Conservation (phyloP, 2,113 vertebrate species). For the Addax nasomaculatus region DNA sequence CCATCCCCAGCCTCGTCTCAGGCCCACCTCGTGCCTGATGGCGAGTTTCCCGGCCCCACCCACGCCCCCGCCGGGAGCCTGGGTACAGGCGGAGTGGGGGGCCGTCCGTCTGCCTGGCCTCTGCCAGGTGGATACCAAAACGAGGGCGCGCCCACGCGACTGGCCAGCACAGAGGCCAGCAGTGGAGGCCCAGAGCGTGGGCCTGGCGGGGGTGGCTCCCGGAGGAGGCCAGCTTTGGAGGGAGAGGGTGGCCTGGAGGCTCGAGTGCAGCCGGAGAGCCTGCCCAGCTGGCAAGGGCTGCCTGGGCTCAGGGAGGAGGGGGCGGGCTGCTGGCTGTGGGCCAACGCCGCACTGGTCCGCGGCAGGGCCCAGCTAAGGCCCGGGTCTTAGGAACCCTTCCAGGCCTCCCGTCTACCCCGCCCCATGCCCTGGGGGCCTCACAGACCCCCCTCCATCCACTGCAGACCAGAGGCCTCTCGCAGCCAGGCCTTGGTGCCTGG, state of each 20-base stretch:
- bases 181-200: not conserved
- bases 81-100: not conserved
- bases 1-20: not conserved
- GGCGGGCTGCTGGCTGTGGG: not conserved
- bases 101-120: rapidly evolving
- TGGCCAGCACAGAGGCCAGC: not conserved
- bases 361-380: not conserved
- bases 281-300: not conserved
- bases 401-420: not conserved
- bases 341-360: too few species aligned
- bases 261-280: not conserved
- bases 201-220: not conserved
- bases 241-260: not conserved
- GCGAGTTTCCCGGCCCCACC: not conserved
- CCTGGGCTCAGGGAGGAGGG: not conserved
- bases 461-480: not conserved
- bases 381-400: too few species aligned
- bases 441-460: not conserved
- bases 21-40: not conserved
- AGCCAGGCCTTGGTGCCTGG: not conserved
- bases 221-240: too few species aligned
- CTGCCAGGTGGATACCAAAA: not conserved
- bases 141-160: not conserved
- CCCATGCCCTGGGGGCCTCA: not conserved
- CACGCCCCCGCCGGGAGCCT: not conserved